Percentiles rank a stretch among this genome's conserved stretches.
These are phyloP conservation scores for Rhinichthys osculus DNA, from an alignment of 2,797 vertebrate genomes.

Conservation along the genomic window DNA sequence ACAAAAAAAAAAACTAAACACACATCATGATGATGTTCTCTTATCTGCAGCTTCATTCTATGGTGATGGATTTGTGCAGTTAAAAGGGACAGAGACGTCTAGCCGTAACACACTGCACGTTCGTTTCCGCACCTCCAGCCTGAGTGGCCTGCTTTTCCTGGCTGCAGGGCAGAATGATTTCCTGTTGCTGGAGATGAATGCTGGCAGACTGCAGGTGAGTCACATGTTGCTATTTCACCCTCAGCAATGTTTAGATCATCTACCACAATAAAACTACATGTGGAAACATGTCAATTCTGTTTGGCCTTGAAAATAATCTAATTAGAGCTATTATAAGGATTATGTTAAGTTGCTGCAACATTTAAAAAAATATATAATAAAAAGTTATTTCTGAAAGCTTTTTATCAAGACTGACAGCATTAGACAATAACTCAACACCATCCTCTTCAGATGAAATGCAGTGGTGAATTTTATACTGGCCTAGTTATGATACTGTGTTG, in stretches of 20 bases:
- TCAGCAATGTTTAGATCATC: slow-evolving; percentile 49
- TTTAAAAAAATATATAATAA: neutral
- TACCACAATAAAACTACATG: neutral
- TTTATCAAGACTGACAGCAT: neutral
- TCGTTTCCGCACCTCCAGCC: slow-evolving; percentile 87
- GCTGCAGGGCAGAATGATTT: slow-evolving; percentile 83
- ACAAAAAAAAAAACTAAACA: neutral
- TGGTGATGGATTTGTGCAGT: slow-evolving; percentile 88
- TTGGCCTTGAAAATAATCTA: neutral
- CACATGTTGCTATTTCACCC: slow-evolving; percentile 64
- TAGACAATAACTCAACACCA: neutral
- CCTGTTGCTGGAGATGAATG: slow-evolving; percentile 84
- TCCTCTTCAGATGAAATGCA: neutral
- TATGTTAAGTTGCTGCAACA: neutral
- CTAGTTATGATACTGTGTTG: neutral
- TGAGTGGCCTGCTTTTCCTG: slow-evolving; percentile 87
- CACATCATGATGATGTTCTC: slow-evolving; percentile 14
- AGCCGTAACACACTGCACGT: slow-evolving; percentile 80
- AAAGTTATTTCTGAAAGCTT: neutral
- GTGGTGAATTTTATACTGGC: neutral
- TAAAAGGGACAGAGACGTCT: slow-evolving; percentile 80
- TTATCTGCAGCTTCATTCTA: slow-evolving; percentile 86
- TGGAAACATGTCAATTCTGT: slow-evolving; percentile 11
- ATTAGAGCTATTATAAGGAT: neutral
- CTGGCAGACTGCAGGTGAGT: slow-evolving; percentile 84